These are phyloP conservation scores for Galeopterus variegatus DNA, from an alignment of 2,113 vertebrate species.

Conservation along the genomic window DNA sequence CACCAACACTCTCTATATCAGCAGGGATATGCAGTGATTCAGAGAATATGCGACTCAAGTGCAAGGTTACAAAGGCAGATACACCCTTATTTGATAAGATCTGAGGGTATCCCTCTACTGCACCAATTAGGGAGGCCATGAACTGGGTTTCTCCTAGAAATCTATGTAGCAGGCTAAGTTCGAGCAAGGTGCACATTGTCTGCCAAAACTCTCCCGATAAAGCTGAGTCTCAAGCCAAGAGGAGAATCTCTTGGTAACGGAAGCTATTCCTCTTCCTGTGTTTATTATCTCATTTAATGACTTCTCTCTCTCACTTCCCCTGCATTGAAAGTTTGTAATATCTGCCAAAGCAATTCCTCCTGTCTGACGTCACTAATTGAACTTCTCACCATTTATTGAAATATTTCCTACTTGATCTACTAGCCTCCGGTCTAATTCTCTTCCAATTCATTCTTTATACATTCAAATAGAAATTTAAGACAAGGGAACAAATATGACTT, in stretches of 20 bases:
- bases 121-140: neutral
- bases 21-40: neutral
- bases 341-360: neutral
- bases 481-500: no score
- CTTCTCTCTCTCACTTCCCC: neutral
- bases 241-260: neutral
- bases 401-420: neutral
- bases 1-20: neutral
- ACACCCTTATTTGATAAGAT: neutral
- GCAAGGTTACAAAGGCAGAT: neutral
- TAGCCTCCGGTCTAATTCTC: neutral
- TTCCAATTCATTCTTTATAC: neutral
- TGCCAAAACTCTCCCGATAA: neutral
- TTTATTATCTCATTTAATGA: neutral
- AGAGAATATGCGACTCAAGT: neutral
- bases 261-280: neutral
- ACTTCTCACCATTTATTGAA: constrained; percentile 1
- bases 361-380: neutral
- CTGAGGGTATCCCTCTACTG: neutral
- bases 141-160: constrained; percentile 41
- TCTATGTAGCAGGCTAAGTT: neutral
- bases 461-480: constrained; percentile 7
- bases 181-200: neutral
- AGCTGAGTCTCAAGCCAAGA: neutral
- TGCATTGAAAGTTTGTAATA: neutral